Evolutionary conservation across 64 coral and sea anemone species (phyloP).

Genomic region (Actinia tenebrosa): DNA sequence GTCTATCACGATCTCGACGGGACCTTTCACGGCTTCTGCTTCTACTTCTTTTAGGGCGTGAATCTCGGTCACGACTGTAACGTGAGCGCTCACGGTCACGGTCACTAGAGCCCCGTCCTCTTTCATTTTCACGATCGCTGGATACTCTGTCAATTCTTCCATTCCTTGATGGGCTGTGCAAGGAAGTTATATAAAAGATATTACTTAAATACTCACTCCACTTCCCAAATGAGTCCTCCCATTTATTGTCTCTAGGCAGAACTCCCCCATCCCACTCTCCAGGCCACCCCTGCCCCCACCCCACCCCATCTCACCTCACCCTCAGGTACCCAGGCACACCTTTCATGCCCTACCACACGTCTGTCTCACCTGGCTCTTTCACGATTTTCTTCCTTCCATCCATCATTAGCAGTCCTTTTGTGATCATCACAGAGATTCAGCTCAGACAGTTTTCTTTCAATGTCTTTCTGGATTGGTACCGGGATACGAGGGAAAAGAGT

Average conservation of each 20-base stretch:
- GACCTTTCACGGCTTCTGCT: slow-evolving; percentile 55
- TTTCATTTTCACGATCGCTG: neutral
- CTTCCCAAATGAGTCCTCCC: too few relatives aligned
- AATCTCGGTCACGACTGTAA: slow-evolving; percentile 32
- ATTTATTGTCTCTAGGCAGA: too few relatives aligned
- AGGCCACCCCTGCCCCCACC: too few relatives aligned
- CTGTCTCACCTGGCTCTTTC: slow-evolving; percentile 45
- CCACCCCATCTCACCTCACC: too few relatives aligned
- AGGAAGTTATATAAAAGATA: neutral
- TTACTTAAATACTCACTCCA: too few relatives aligned
- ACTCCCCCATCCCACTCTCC: too few relatives aligned
- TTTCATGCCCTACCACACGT: neutral
- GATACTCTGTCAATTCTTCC: neutral
- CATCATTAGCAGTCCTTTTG: slow-evolving; percentile 72
- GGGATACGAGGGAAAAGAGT: slow-evolving; percentile 97
- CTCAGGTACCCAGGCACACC: too few relatives aligned
- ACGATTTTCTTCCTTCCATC: slow-evolving; percentile 75
- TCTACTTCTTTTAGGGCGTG: slow-evolving; percentile 22
- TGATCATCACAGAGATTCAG: slow-evolving; percentile 87
- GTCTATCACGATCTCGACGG: slow-evolving; percentile 38
- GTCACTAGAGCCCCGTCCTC: too few relatives aligned
- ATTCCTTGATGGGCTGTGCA: slow-evolving; percentile 35
- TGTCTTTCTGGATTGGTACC: slow-evolving; percentile 88
- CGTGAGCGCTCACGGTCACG: neutral
- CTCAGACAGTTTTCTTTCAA: slow-evolving; percentile 55